These are phyloP conservation scores for Zelostemma sp. DNA, from an alignment of 1,140 invertebrate genomes.

Conservation along the genomic window DNA sequence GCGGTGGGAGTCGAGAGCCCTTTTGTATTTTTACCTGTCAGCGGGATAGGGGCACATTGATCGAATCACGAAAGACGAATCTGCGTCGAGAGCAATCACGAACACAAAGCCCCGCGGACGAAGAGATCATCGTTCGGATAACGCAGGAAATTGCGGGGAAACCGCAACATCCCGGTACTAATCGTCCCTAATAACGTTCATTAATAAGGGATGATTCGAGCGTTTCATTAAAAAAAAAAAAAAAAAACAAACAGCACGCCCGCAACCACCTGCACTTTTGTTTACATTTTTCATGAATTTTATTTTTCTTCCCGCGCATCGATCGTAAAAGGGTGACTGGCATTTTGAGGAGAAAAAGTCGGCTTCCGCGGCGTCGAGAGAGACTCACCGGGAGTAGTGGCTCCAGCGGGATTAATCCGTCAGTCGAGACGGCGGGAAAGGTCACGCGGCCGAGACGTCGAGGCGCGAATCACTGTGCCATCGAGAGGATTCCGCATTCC, in stretches of 20 bases:
- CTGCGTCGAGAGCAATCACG: constrained; percentile 44
- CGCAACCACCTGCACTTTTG: no score
- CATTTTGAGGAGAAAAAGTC: no score
- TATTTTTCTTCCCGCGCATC: no score
- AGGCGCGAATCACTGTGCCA: constrained; percentile 42
- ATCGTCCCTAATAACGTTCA: no score
- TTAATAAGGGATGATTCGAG: no score
- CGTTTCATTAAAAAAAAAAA: no score
- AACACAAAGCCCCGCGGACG: constrained; percentile 42
- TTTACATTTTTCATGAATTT: no score
- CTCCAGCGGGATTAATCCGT: constrained; percentile 51
- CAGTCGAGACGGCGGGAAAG: constrained; percentile 28
- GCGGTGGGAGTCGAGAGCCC: constrained; percentile 9
- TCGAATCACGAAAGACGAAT: constrained; percentile 47
- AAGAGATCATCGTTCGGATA: constrained; percentile 54
- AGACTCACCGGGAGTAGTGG: constrained; percentile 64
- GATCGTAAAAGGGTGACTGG: no score
- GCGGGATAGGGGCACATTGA: constrained; percentile 45
- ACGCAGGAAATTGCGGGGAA: constrained; percentile 49
- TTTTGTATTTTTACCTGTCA: constrained; percentile 47
- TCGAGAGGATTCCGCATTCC: constrained; percentile 41
- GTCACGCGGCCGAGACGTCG: constrained; percentile 30
- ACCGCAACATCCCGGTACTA: no score
- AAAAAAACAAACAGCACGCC: no score
- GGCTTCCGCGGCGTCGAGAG: no score